Evolutionary conservation across 2,797 vertebrate species (phyloP).

Genomic region (Limnodromus scolopaceus): DNA sequence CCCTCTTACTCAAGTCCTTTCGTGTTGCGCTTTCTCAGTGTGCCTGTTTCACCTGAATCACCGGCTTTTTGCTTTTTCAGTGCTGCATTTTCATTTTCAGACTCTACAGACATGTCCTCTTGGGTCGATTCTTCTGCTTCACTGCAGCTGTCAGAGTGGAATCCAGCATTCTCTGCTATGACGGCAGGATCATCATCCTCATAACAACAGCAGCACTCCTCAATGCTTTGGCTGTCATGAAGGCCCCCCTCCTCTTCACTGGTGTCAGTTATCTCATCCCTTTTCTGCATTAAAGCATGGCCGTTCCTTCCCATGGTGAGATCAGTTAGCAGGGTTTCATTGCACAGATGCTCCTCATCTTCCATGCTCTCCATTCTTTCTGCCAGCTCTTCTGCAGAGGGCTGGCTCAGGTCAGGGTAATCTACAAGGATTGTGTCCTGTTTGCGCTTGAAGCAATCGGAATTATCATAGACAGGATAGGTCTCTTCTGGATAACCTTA

Average conservation of each 20-base stretch:
- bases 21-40: constrained; percentile 78
- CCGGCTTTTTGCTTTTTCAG: neutral
- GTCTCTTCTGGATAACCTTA: constrained; percentile 92
- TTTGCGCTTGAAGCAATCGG: constrained; percentile 61
- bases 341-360: constrained; percentile 51
- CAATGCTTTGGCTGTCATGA: constrained; percentile 48
- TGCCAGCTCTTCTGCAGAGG: constrained; percentile 84
- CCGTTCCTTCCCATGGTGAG: neutral
- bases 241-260: constrained; percentile 76
- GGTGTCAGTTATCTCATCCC: constrained; percentile 69
- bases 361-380: constrained; percentile 84
- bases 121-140: constrained; percentile 73
- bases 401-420: constrained; percentile 75
- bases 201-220: constrained; percentile 67
- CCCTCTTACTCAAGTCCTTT: constrained; percentile 61
- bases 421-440: constrained; percentile 80
- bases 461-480: constrained; percentile 84
- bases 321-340: constrained; percentile 29
- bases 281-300: constrained; percentile 25
- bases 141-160: constrained; percentile 76
- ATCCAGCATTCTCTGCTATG: constrained; percentile 87
- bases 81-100: constrained; percentile 30
- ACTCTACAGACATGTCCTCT: constrained; percentile 74
- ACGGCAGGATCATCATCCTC: constrained; percentile 89
- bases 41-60: constrained; percentile 9